Percentiles rank a stretch among this genome's conserved stretches.
These are phyloP conservation scores for Camelus bactrianus DNA, from an alignment of 2,113 vertebrate species.

Conservation along the genomic window DNA sequence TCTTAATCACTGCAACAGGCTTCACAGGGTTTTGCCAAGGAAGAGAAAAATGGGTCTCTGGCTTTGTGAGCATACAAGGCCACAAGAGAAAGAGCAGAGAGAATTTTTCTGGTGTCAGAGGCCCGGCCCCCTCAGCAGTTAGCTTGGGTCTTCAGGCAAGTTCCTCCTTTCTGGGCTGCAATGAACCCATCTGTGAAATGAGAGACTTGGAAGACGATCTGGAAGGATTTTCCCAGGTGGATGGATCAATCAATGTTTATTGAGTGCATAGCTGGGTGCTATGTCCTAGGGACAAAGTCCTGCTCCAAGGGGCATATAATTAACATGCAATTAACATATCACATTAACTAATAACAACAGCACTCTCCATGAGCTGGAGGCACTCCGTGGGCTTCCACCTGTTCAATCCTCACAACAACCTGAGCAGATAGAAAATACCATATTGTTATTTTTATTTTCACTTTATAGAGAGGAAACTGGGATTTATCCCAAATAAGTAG, in stretches of 20 bases:
- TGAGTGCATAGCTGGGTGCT: neutral
- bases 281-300: neutral
- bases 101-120: neutral
- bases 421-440: neutral
- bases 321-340: neutral
- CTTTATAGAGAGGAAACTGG: neutral
- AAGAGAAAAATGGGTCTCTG: conserved; percentile 12
- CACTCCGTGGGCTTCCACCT: neutral
- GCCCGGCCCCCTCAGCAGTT: neutral
- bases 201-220: neutral
- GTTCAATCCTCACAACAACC: neutral
- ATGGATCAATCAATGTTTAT: neutral
- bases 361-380: neutral
- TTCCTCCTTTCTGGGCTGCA: neutral
- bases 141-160: neutral
- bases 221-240: neutral
- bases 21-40: neutral
- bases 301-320: neutral
- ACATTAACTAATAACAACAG: neutral
- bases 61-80: neutral
- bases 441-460: neutral
- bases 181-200: neutral
- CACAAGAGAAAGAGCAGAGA: neutral
- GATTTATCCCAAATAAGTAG: neutral
- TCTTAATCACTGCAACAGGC: neutral